Evolutionary conservation across 2,113 vertebrate genomes (phyloP), one percentile per base, ranked within the genome.

Genomic region (Rousettus leschenaultii): DNA sequence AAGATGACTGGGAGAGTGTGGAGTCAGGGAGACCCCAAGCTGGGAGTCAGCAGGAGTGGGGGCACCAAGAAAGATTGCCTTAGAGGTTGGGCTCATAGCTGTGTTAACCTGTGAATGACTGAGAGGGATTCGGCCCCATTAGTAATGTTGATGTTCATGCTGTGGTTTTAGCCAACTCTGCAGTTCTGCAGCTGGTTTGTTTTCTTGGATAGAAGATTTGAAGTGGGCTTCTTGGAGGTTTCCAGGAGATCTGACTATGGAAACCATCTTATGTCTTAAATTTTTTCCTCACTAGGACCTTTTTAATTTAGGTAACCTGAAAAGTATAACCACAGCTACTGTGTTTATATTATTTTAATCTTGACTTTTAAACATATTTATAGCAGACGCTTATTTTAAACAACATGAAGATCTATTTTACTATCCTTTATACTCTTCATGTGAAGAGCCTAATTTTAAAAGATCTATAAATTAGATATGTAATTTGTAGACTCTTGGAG

Each of bases 321-420:
- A 88, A 97, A 89, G 30, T 48, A 26, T 96, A 93, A 94, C 24
- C 30, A 74, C 6, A 26, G 63, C 30, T 45, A 45, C 24, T 91
- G 28, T 71, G 38, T 92, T 91, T 90, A 66, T 92, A 80, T 96
- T 95, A 92, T 92, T 84, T 97, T 94, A 91, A 85, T 86, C 63
- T 94, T 89, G 61, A 92, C 57, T 86, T 97, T 26, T 66, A 95
- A 70, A 97, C 70, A 86, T 57, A 87, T 59, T 88, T 89, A 74
- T 19, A 94, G 84, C 53, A 80, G 59, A 82, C 21, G 33, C 13
- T 95, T 94, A 91, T 75, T 96, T 92, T 94, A 94, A 97, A 94
- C 24, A 91, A 35, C 63, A 79, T 38, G 77, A 91, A 48, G n/a
- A 61, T 94, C 48, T 94, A 73, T 79, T 89, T 96, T 95, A 73